These are phyloP conservation scores for Anticlea derivata DNA, from an alignment of 2,888 invertebrate genomes.

Conservation along the genomic window DNA sequence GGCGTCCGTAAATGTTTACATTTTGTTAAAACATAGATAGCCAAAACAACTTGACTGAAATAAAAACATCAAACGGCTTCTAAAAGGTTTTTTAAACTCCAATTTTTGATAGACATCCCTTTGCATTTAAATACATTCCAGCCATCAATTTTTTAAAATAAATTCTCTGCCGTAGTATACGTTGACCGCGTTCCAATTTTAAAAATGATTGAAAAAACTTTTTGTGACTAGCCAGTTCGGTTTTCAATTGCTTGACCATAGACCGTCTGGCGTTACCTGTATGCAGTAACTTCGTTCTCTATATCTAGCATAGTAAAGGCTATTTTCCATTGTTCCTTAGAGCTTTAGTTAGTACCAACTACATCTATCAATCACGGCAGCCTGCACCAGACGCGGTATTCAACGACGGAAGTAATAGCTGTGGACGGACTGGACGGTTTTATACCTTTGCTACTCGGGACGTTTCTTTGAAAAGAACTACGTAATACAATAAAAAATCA, in stretches of 20 bases:
- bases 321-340: constrained; percentile 15
- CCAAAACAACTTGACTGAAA: too few species aligned
- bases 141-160: constrained; percentile 32
- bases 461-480: constrained; percentile 12
- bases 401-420: constrained; percentile 28
- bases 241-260: constrained; percentile 36
- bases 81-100: too few species aligned
- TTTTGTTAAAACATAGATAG: too few species aligned
- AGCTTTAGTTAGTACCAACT: constrained; percentile 7
- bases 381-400: constrained; percentile 22
- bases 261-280: constrained; percentile 1
- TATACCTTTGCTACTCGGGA: constrained; percentile 3
- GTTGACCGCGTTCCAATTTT: constrained; percentile 35
- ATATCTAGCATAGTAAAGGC: not conserved
- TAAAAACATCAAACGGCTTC: too few species aligned
- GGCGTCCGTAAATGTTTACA: too few species aligned
- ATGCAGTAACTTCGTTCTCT: constrained; percentile 1
- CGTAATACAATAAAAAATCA: constrained; percentile 3
- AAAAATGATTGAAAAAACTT: constrained; percentile 37
- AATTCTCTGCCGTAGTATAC: constrained; percentile 28
- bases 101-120: not conserved
- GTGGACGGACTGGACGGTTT: constrained; percentile 16
- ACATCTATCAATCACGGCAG: constrained; percentile 30
- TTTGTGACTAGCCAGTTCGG: constrained; percentile 33
- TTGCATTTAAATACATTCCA: not conserved